phyloP scores from a whole-genome alignment of 2,797 vertebrate species.

The Chromis chromis region DNA sequence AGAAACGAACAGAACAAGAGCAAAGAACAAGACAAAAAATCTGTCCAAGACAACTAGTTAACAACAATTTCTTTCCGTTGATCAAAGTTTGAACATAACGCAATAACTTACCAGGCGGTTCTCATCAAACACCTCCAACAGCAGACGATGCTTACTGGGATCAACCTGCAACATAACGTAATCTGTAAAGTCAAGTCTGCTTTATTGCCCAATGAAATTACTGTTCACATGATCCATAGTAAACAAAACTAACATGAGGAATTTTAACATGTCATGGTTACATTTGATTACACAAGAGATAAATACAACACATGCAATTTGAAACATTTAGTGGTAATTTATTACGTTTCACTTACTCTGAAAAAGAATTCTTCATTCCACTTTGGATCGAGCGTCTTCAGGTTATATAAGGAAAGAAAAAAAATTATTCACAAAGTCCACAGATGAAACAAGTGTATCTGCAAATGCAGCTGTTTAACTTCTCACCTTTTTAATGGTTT shows the following conservation, averaged over 20 bases:
- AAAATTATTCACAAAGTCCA: constrained; percentile 13
- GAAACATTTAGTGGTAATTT: not conserved
- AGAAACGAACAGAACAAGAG: not conserved
- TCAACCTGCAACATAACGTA: constrained; percentile 85
- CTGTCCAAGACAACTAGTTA: not conserved
- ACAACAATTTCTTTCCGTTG: not conserved
- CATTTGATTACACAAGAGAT: not conserved
- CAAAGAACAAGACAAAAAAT: not conserved
- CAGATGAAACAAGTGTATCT: not conserved
- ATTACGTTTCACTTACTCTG: constrained; percentile 86
- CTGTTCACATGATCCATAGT: not conserved
- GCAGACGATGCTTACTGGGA: constrained; percentile 91
- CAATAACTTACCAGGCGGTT: constrained; percentile 93
- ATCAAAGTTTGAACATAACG: not conserved
- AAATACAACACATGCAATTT: not conserved
- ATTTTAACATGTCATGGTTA: not conserved
- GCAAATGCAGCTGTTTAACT: not conserved
- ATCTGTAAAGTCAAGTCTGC: not conserved
- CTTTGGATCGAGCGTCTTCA: constrained; percentile 92
- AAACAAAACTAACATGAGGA: not conserved
- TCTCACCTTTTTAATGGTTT: constrained; percentile 93
- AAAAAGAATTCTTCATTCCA: constrained; percentile 97
- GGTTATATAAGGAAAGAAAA: constrained; percentile 18
- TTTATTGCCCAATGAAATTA: not conserved
- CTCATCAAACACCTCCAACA: constrained; percentile 98